Percentiles rank a stretch among this genome's conserved stretches.
Evolutionary conservation across 2,888 invertebrate genomes (phyloP).

Genomic region (Drosophila atripex): DNA sequence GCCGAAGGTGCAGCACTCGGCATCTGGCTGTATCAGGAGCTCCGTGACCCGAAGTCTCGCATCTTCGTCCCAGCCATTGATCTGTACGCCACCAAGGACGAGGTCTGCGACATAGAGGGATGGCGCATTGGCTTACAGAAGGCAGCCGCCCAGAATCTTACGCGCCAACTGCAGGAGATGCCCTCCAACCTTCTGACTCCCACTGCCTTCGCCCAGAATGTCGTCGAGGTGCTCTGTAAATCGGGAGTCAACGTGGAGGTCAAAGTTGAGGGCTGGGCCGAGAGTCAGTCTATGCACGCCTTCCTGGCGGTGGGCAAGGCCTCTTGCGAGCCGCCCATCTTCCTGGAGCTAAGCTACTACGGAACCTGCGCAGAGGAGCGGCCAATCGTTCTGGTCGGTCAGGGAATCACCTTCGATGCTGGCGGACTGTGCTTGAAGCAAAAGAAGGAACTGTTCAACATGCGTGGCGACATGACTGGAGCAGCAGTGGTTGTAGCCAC

Average conservation of each 20-base stretch:
- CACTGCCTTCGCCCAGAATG: constrained; percentile 90
- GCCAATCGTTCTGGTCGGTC: constrained; percentile 90
- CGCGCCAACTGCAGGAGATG: constrained; percentile 90
- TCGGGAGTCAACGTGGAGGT: constrained; percentile 82
- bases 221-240: constrained; percentile 83
- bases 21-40: constrained; percentile 88
- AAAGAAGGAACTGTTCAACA: constrained; percentile 80
- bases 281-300: constrained; percentile 91
- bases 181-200: constrained; percentile 93
- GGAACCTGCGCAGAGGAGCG: constrained; percentile 86
- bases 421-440: constrained; percentile 90
- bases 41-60: constrained; percentile 72
- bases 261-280: constrained; percentile 88
- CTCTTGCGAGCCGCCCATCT: constrained; percentile 91
- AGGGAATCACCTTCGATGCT: constrained; percentile 88
- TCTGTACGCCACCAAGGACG: constrained; percentile 86
- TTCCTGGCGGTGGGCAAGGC: constrained; percentile 91
- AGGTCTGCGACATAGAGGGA: constrained; percentile 88
- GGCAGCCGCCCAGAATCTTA: constrained; percentile 92
- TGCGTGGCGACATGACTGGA: constrained; percentile 94
- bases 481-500: constrained; percentile 91
- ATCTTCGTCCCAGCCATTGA: constrained; percentile 77
- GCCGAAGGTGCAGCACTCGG: constrained; percentile 91
- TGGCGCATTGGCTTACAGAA: constrained; percentile 90
- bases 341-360: constrained; percentile 90